These are phyloP conservation scores for Pissodes strobi DNA, from an alignment of 1,140 invertebrate genomes.

Conservation along the genomic window DNA sequence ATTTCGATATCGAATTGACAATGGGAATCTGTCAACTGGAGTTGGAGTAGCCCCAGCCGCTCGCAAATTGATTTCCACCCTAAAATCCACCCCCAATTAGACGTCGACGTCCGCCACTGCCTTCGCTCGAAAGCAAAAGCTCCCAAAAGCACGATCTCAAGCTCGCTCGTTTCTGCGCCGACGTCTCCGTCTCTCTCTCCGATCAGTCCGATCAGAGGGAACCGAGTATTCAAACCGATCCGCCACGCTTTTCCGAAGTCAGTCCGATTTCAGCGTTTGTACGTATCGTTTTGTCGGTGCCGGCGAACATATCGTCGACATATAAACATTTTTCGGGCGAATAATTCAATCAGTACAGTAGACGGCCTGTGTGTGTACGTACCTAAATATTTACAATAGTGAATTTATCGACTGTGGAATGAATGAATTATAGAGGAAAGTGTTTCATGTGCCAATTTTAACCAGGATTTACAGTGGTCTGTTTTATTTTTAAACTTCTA, in stretches of 20 bases:
- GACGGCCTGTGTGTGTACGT: slow-evolving; percentile 16
- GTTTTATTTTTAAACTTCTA: slow-evolving; percentile 26
- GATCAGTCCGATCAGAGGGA: too few species aligned
- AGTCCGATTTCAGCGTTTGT: not conserved
- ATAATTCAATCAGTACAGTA: slow-evolving; percentile 33
- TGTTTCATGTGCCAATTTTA: slow-evolving; percentile 38
- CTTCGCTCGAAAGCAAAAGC: too few species aligned
- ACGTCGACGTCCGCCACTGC: not conserved
- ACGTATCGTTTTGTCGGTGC: too few species aligned
- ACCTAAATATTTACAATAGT: slow-evolving; percentile 38
- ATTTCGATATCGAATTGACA: too few species aligned
- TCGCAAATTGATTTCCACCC: too few species aligned
- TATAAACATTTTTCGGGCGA: slow-evolving; percentile 23
- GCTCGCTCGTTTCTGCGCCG: too few species aligned
- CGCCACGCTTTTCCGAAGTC: not conserved
- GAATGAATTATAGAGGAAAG: slow-evolving; percentile 35
- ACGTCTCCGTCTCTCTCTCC: too few species aligned
- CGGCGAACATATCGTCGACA: slow-evolving; percentile 6
- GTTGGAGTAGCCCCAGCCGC: too few species aligned
- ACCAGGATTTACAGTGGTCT: slow-evolving; percentile 29
- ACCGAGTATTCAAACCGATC: too few species aligned
- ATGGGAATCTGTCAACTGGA: too few species aligned
- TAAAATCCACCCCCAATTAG: not conserved
- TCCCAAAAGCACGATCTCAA: not conserved
- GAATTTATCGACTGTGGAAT: slow-evolving; percentile 37